Conservation (phyloP, 2,888 invertebrate genomes). For the Aphidius colemani region DNA sequence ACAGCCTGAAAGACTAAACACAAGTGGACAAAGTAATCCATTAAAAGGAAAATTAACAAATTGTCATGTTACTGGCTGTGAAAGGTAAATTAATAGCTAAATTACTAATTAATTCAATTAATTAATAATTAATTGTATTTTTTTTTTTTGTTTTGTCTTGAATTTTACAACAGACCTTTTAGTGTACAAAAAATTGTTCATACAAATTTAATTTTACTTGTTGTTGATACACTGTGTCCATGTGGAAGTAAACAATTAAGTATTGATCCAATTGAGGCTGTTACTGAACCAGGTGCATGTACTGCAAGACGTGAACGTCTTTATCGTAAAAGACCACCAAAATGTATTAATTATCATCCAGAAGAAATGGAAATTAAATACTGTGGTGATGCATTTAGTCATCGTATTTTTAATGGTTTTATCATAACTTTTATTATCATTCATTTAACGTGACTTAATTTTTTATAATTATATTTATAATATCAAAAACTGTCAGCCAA, state of each 20-base stretch:
- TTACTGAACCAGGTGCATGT: constrained; percentile 55
- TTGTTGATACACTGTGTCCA: constrained; percentile 86
- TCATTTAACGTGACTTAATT: constrained; percentile 42
- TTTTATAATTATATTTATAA: constrained; percentile 25
- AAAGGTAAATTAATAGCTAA: constrained; percentile 65
- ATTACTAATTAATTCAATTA: constrained; percentile 5
- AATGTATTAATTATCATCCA: constrained; percentile 88
- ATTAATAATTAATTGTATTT: constrained; percentile 8
- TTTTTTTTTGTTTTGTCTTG: constrained; percentile 15
- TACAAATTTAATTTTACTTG: constrained; percentile 85
- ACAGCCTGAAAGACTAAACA: constrained; percentile 80
- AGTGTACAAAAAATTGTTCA: constrained; percentile 91
- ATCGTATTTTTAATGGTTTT: constrained; percentile 33
- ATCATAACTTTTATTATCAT: constrained; percentile 34
- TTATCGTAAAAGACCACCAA: constrained; percentile 75
- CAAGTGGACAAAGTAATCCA: constrained; percentile 78
- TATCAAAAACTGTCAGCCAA: constrained; percentile 25
- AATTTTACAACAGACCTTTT: constrained; percentile 72
- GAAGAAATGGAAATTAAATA: constrained; percentile 67
- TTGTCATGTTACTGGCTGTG: constrained; percentile 85
- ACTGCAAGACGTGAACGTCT: constrained; percentile 64
- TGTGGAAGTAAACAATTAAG: constrained; percentile 86
- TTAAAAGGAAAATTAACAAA: constrained; percentile 87
- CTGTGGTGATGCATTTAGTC: constrained; percentile 47
- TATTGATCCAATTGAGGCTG: constrained; percentile 69